phyloP scores from a whole-genome alignment of 2,888 invertebrate genomes.

The Eristalis arbustorum region DNA sequence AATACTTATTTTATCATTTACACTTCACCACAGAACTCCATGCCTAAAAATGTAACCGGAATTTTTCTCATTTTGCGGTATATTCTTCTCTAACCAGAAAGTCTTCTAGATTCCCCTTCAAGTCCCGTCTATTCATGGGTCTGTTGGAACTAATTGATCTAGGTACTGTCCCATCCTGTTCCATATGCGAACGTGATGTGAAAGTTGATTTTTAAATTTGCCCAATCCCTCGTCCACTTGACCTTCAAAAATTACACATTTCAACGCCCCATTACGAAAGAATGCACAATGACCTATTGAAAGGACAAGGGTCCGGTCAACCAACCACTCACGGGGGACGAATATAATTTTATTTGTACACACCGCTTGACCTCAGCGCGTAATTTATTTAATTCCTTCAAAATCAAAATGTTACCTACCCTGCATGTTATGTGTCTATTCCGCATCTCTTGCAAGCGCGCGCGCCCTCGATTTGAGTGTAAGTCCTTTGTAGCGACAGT shows the following conservation, averaged over 20 bases:
- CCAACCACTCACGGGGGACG: not conserved
- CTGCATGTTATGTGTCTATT: slow-evolving; percentile 3
- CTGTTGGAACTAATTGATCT: not conserved
- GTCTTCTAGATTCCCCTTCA: not conserved
- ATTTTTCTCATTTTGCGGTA: too few relatives aligned
- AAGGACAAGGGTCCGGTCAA: not conserved
- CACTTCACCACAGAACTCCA: too few relatives aligned
- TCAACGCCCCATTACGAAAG: not conserved
- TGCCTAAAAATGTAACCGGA: too few relatives aligned
- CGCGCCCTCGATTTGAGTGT: not conserved
- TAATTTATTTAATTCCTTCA: slow-evolving; percentile 32
- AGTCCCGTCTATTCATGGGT: not conserved
- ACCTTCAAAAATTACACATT: slow-evolving; percentile 25
- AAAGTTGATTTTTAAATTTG: not conserved
- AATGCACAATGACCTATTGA: not conserved
- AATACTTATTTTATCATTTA: too few relatives aligned
- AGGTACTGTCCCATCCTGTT: not conserved
- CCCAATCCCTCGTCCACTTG: not conserved
- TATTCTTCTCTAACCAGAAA: too few relatives aligned
- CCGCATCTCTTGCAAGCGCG: not conserved
- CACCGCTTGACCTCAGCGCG: slow-evolving; percentile 28
- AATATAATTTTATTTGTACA: slow-evolving; percentile 13
- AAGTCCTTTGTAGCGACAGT: slow-evolving; percentile 24
- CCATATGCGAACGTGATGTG: not conserved
- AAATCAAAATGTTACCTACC: slow-evolving; percentile 23